Conservation (phyloP, 2,113 vertebrate genomes). For the Rallus limicola region DNA sequence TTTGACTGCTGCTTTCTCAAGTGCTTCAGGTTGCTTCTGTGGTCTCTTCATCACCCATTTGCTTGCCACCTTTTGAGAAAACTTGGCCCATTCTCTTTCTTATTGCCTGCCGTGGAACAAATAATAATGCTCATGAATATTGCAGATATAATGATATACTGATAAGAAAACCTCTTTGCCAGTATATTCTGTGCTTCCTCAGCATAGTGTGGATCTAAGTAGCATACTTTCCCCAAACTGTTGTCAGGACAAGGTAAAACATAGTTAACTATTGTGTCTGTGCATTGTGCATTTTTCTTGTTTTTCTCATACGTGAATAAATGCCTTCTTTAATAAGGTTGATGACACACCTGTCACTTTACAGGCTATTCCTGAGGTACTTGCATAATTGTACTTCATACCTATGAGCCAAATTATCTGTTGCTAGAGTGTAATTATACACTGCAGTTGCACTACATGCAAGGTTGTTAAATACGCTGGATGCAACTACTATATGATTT, state of each 20-base stretch:
- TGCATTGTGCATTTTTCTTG: neutral
- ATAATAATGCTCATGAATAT: neutral
- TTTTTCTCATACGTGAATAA: slow-evolving; percentile 13
- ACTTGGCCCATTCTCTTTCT: fast-evolving
- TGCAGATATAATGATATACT: neutral
- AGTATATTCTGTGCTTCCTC: fast-evolving
- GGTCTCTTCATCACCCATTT: neutral
- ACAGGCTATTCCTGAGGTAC: neutral
- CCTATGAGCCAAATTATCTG: neutral
- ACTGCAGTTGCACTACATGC: neutral
- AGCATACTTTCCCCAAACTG: neutral
- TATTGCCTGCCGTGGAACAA: neutral
- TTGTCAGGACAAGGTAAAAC: neutral
- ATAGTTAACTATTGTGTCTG: neutral
- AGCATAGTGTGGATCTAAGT: neutral
- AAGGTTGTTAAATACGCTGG: neutral
- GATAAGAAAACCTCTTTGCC: neutral
- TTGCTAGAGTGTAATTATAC: neutral
- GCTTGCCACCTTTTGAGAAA: neutral
- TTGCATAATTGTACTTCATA: neutral
- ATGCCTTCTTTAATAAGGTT: neutral
- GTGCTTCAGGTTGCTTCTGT: neutral
- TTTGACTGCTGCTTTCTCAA: neutral
- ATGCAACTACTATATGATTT: neutral
- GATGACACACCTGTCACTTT: neutral